These are phyloP conservation scores for Meteorus cinctellus DNA, from an alignment of 2,888 invertebrate species.

Conservation along the genomic window DNA sequence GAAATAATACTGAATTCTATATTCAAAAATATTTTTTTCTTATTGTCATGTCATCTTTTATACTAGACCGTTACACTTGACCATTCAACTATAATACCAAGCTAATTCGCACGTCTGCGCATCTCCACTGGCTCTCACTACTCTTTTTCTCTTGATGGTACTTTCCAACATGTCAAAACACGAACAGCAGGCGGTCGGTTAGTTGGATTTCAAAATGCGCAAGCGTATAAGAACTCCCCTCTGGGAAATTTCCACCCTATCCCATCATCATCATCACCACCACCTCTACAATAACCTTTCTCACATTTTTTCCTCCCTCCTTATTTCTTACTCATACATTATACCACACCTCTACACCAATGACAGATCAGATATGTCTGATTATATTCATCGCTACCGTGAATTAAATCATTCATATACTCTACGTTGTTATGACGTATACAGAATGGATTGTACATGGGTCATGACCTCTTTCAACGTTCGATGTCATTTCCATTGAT, in stretches of 20 bases:
- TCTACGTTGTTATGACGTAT: not conserved
- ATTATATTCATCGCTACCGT: too few relatives aligned
- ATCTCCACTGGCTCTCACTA: not conserved
- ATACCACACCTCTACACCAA: too few relatives aligned
- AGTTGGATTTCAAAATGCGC: conserved; percentile 18
- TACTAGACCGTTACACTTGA: not conserved
- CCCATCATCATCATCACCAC: not conserved
- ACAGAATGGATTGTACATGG: conserved; percentile 4
- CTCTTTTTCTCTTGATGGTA: not conserved
- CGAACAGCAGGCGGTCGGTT: conserved; percentile 53
- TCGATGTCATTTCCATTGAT: too few relatives aligned
- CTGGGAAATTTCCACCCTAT: conserved; percentile 16
- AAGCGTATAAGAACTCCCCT: conserved; percentile 33
- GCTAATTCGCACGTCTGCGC: not conserved
- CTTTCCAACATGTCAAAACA: conserved; percentile 58
- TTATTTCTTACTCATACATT: too few relatives aligned
- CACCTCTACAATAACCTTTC: not conserved
- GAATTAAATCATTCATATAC: too few relatives aligned
- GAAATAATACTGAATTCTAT: too few relatives aligned
- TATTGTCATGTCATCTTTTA: not conserved
- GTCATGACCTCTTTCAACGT: too few relatives aligned
- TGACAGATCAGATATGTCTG: too few relatives aligned
- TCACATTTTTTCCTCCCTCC: too few relatives aligned
- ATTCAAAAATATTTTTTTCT: not conserved
- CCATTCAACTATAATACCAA: not conserved